phyloP scores from a whole-genome alignment of 2,888 invertebrate genomes.

The Digitonthophagus gazella region DNA sequence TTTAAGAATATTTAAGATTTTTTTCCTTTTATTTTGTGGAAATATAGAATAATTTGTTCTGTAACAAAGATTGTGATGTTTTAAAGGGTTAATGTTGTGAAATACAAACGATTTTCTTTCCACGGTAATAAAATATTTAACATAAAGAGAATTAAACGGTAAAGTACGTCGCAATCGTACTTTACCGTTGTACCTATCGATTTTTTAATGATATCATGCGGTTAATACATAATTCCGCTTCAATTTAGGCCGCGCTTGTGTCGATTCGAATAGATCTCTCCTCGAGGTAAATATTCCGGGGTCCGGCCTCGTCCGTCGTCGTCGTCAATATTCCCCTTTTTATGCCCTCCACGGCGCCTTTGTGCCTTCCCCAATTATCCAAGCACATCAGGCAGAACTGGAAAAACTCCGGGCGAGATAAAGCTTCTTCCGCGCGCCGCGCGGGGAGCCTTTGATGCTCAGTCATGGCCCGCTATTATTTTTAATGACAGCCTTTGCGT shows the following conservation, averaged over 20 bases:
- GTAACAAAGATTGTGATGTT: no score
- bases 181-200: not conserved
- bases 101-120: not conserved
- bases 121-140: not conserved
- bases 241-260: not conserved
- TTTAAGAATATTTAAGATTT: no score
- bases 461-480: not conserved
- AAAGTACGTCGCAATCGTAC: not conserved
- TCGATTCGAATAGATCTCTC: not conserved
- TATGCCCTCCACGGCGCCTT: not conserved
- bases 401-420: not conserved
- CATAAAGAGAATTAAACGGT: not conserved
- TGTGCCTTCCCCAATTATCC: not conserved
- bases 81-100: not conserved
- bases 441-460: not conserved
- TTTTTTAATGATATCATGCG: not conserved
- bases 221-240: not conserved
- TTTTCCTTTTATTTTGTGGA: no score
- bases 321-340: not conserved
- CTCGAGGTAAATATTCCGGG: not conserved
- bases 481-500: slow-evolving; percentile 8
- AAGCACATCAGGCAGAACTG: not conserved
- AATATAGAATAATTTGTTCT: no score
- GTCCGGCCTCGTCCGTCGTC: not conserved
- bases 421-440: not conserved